These are phyloP conservation scores for Malaclemys terrapin DNA, from an alignment of 2,113 vertebrate species.

Conservation along the genomic window DNA sequence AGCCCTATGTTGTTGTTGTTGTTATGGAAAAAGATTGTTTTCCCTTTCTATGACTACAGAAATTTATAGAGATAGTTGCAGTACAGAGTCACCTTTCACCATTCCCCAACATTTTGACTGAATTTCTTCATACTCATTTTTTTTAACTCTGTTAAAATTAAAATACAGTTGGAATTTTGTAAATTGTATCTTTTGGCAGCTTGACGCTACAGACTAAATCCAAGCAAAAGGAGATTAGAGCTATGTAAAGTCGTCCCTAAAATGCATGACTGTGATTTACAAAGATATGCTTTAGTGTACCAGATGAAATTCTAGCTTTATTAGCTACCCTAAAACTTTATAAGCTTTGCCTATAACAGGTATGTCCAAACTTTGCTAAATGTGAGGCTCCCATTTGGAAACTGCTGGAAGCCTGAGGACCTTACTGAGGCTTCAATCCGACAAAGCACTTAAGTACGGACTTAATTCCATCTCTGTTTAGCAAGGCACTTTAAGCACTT, in stretches of 20 bases:
- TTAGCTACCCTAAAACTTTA: not conserved
- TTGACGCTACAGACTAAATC: not conserved
- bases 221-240: not conserved
- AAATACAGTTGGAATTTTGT: not conserved
- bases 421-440: not conserved
- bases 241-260: not conserved
- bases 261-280: not conserved
- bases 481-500: not conserved
- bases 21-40: not conserved
- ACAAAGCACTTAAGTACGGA: not conserved
- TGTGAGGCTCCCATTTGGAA: rapidly evolving
- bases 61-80: not conserved
- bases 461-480: not conserved
- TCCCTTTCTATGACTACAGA: not conserved
- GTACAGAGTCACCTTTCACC: not conserved
- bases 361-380: not conserved
- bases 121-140: not conserved
- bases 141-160: not conserved
- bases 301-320: not conserved
- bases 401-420: not conserved
- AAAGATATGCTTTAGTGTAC: not conserved
- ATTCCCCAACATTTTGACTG: not conserved
- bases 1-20: not conserved
- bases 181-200: not conserved
- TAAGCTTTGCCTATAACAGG: not conserved